Conservation (phyloP, 2,888 invertebrate species). For the Nasonia oneida region DNA sequence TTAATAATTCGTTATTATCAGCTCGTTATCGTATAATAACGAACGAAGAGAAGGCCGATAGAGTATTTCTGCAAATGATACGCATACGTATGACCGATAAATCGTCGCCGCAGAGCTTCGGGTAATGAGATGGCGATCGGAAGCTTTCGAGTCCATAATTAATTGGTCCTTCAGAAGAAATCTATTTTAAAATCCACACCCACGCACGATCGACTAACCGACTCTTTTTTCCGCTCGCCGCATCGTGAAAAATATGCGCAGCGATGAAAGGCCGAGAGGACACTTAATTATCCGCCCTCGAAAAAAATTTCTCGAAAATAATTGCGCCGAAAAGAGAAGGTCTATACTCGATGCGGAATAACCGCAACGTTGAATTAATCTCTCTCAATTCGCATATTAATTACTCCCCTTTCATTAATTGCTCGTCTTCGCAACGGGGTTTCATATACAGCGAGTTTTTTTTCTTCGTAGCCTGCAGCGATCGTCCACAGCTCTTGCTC, state of each 20-base stretch:
- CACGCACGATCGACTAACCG: slow-evolving; percentile 18
- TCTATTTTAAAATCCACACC: slow-evolving; percentile 14
- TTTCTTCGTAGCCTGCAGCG: background rate
- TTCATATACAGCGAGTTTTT: background rate
- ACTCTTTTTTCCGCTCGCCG: background rate
- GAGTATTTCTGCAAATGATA: background rate
- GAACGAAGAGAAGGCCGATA: background rate
- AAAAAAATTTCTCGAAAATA: background rate
- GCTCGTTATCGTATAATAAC: background rate
- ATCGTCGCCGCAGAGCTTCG: slow-evolving; percentile 5
- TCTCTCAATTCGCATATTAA: background rate
- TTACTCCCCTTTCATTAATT: background rate
- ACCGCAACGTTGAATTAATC: background rate
- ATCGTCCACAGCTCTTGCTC: background rate
- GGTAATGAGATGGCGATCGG: slow-evolving; percentile 40
- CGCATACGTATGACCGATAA: background rate
- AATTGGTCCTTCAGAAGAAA: slow-evolving; percentile 42
- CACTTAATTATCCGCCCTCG: slow-evolving; percentile 2
- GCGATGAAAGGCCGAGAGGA: background rate
- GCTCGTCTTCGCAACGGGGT: background rate
- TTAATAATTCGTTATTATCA: background rate
- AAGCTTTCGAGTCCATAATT: slow-evolving; percentile 25
- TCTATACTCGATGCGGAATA: background rate
- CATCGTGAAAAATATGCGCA: slow-evolving; percentile 22
- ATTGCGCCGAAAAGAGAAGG: background rate